A percentile compares a stretch with the other conserved stretches of the same genome.
These are phyloP conservation scores for Alcis repandata DNA, from an alignment of 2,888 invertebrate genomes.

Conservation along the genomic window DNA sequence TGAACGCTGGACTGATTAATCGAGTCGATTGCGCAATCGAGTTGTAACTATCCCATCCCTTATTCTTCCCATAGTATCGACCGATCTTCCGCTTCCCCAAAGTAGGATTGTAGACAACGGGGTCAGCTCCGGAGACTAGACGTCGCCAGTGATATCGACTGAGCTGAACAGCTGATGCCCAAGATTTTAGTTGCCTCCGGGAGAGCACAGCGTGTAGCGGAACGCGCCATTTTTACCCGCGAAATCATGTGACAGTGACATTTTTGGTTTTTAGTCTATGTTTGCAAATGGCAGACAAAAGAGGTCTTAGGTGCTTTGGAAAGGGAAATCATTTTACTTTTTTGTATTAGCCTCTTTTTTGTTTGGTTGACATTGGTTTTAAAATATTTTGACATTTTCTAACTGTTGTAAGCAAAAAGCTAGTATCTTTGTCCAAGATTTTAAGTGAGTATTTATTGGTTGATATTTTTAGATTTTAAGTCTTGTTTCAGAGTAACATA, in stretches of 20 bases:
- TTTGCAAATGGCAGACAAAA: conserved; percentile 15
- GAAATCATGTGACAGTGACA: conserved; percentile 34
- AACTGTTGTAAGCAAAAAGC: no score
- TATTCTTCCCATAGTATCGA: conserved; percentile 43
- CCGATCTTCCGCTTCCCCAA: conserved; percentile 44
- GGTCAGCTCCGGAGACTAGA: conserved; percentile 79
- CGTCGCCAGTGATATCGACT: conserved; percentile 83
- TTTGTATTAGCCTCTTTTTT: not conserved
- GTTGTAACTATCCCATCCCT: conserved; percentile 29
- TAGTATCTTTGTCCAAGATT: no score
- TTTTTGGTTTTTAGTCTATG: conserved; percentile 35
- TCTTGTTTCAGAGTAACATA: not conserved
- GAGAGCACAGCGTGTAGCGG: conserved; percentile 57
- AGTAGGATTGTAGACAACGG: conserved; percentile 72
- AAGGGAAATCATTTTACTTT: not conserved
- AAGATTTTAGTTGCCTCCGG: conserved; percentile 69
- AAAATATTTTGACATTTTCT: not conserved
- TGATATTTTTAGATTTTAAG: no score
- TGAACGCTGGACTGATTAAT: not conserved
- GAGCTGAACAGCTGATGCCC: conserved; percentile 76
- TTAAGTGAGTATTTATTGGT: no score
- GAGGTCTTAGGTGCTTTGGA: conserved; percentile 2
- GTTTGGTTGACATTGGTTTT: no score
- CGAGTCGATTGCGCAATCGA: conserved; percentile 17
- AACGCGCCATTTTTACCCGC: conserved; percentile 44